Conservation (phyloP, 2,888 invertebrate species). For the Plagodis pulveraria region DNA sequence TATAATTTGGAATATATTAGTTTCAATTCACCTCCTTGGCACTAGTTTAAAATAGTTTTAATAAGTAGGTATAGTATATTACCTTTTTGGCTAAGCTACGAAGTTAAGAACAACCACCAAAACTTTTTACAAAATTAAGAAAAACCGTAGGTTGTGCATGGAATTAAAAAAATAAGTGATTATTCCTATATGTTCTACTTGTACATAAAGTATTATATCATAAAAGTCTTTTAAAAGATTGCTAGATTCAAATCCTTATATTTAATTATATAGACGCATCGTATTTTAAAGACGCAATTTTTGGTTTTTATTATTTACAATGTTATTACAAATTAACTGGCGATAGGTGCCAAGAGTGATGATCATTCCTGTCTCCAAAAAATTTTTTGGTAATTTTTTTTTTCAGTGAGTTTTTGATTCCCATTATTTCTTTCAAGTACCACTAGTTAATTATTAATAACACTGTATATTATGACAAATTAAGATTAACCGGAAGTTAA, state of each 20-base stretch:
- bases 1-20: slow-evolving; percentile 22
- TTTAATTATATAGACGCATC: slow-evolving; percentile 6
- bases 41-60: slow-evolving; percentile 34
- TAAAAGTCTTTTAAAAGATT: slow-evolving; percentile 32
- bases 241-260: slow-evolving; percentile 22
- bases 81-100: slow-evolving; percentile 18
- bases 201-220: slow-evolving; percentile 16
- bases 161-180: slow-evolving; percentile 14
- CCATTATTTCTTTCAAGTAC: too few relatives aligned
- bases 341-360: too few relatives aligned
- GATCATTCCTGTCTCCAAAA: too few relatives aligned
- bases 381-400: too few relatives aligned
- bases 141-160: slow-evolving; percentile 28
- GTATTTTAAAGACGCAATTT: slow-evolving; percentile 5
- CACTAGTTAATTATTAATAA: too few relatives aligned
- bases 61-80: neutral
- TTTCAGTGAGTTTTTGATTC: too few relatives aligned
- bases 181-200: neutral
- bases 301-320: too few relatives aligned
- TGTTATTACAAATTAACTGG: too few relatives aligned
- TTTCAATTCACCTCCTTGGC: slow-evolving; percentile 42
- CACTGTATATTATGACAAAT: too few relatives aligned
- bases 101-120: slow-evolving; percentile 18
- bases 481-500: too few relatives aligned
- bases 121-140: slow-evolving; percentile 28